Base-by-base conservation (phyloP, 1,140 invertebrate species). In the Chlorops oryzae region DNA sequence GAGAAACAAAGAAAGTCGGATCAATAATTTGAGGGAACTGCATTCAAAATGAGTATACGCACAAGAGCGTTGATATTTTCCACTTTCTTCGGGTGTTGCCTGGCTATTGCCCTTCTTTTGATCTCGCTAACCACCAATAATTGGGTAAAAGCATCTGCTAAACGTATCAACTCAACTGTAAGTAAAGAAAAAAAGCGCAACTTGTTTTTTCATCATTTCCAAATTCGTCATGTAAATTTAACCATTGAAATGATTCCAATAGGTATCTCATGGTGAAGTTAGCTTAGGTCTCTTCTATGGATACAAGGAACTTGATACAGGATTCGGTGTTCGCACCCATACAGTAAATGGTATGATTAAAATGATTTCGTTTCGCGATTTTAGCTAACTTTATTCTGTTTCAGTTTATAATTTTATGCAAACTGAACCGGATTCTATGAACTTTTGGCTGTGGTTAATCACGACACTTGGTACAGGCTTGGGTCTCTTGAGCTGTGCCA, bases 271-370 rank as follows among this genome's bases (percentile, higher is more conserved):
- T 40, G 90, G 88, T 2, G 77, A 79, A 55, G 81, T 95, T 35
- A 80, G 86, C 61, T 88, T 92, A 61, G 91, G 91, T 0, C 76
- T 95, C 1, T 88, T 95, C 61, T 80, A 87, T 54, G 90, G 91
- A 0, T 83, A 81, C 47, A 90, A 92, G 66, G 82, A 86, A 52
- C 71, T 93, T 15, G 89, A 92, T 67, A 81, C 84, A 20, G 88
- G 85, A 3, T 88, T 90, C 58, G 90, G 90, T 2, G 85, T 82
- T 78, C 80, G 88, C 60, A 81, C 81, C 9, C 22, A 51, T 47
- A 47, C 57, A 7, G 47, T 72, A 20, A 56, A 66, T 48, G 68
- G 68, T 69, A 21, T 52, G 55, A 18, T n/a, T 5, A 21, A 34
- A 32, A 20, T 24, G 20, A 3, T 35, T 37, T 13, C 45, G 9